Percentiles rank a stretch among this genome's conserved stretches.
phyloP scores from a whole-genome alignment of 2,113 vertebrate genomes.

The Onychostruthus taczanowskii region DNA sequence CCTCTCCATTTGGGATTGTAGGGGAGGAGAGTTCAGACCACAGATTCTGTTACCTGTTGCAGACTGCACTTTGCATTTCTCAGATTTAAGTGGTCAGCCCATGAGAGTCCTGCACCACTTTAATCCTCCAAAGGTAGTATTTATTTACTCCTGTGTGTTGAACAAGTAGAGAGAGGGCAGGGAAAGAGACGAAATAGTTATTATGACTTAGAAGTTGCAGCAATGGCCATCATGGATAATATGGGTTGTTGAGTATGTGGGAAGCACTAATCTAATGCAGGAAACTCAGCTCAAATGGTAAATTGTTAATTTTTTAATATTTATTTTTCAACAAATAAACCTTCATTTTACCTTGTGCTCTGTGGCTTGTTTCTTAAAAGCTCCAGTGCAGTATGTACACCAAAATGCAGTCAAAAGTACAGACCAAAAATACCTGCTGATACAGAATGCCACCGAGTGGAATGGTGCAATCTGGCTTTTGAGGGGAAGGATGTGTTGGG shows the following conservation, averaged over 20 bases:
- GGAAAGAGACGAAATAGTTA: neutral
- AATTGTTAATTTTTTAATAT: conserved; percentile 51
- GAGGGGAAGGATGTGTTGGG: neutral
- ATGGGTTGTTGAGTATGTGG: neutral
- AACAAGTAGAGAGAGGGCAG: neutral
- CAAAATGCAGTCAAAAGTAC: neutral
- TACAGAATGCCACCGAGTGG: neutral
- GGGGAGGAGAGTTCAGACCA: neutral
- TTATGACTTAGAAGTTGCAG: neutral
- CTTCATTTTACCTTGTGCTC: conserved; percentile 30
- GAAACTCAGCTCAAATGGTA: neutral
- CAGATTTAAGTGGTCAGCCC: neutral
- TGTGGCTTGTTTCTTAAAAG: conserved; percentile 33
- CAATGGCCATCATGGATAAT: neutral
- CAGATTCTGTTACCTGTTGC: neutral
- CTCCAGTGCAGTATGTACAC: neutral
- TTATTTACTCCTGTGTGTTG: neutral
- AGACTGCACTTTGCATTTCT: neutral
- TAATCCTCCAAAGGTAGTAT: neutral
- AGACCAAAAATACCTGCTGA: neutral
- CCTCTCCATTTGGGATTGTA: neutral
- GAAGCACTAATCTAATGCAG: neutral
- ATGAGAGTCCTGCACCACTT: neutral
- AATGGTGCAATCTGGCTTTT: neutral
- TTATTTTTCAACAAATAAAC: conserved; percentile 66